These are phyloP conservation scores for Psophia crepitans DNA, from an alignment of 2,113 vertebrate genomes.

Conservation along the genomic window DNA sequence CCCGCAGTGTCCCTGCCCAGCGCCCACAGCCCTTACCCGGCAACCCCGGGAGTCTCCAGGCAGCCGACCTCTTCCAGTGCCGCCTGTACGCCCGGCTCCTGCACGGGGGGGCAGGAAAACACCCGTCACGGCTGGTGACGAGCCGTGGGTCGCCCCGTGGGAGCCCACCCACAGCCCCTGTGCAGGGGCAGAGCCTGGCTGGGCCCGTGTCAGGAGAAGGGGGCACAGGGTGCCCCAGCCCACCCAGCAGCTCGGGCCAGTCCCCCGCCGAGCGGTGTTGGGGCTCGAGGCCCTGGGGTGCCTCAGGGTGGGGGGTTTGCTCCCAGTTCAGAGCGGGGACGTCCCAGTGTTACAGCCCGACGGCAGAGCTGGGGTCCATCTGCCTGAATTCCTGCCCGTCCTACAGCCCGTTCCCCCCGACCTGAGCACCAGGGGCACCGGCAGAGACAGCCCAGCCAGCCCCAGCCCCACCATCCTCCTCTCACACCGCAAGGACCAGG, in stretches of 20 bases:
- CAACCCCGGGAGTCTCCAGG: neutral
- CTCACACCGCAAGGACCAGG: neutral
- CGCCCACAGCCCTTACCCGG: neutral
- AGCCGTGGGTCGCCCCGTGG: rapidly evolving
- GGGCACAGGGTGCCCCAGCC: neutral
- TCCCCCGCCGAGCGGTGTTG: neutral
- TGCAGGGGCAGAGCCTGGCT: neutral
- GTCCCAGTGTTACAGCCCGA: neutral
- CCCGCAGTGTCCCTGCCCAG: too few relatives aligned
- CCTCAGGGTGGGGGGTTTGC: neutral
- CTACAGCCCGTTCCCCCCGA: rapidly evolving
- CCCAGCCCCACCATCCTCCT: neutral
- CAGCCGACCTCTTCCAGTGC: neutral
- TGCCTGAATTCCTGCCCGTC: neutral
- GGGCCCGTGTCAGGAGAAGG: neutral
- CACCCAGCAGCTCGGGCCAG: neutral
- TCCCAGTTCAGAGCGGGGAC: neutral
- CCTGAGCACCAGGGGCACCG: neutral
- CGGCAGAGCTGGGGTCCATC: neutral
- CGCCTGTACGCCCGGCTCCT: neutral
- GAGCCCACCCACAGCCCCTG: neutral
- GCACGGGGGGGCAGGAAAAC: neutral
- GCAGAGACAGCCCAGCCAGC: neutral
- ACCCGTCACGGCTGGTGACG: rapidly evolving
- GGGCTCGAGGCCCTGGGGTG: neutral